Evolutionary conservation across 1,140 invertebrate species (phyloP).

Genomic region (Asobara japonica): DNA sequence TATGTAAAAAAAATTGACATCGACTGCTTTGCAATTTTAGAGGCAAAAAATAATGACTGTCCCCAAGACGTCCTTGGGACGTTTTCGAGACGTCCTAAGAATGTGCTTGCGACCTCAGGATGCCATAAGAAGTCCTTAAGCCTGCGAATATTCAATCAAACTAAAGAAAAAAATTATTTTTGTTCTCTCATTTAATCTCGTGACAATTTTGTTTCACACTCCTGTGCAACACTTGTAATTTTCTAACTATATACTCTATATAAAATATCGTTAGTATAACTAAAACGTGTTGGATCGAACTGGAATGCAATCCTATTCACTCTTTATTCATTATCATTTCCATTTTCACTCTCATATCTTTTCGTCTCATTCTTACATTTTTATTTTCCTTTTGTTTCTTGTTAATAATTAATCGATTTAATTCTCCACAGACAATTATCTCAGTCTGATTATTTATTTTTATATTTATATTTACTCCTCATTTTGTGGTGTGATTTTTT

Average conservation of each 20-base stretch:
- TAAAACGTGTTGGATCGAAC: slow-evolving; percentile 65
- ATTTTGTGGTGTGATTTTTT: not conserved
- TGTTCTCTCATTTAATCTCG: slow-evolving; percentile 8
- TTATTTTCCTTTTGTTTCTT: slow-evolving; percentile 38
- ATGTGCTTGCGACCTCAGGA: too few relatives aligned
- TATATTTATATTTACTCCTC: slow-evolving; percentile 15
- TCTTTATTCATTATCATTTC: slow-evolving; percentile 47
- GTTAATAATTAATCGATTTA: slow-evolving; percentile 38
- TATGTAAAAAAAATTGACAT: too few relatives aligned
- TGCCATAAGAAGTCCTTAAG: too few relatives aligned
- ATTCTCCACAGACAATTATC: slow-evolving; percentile 53
- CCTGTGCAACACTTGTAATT: slow-evolving; percentile 62
- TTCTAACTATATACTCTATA: slow-evolving; percentile 68
- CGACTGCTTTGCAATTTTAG: too few relatives aligned
- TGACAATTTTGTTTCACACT: slow-evolving; percentile 14
- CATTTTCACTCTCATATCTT: slow-evolving; percentile 43
- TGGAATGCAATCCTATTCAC: slow-evolving; percentile 66
- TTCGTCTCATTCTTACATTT: slow-evolving; percentile 33
- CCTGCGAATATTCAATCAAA: too few relatives aligned
- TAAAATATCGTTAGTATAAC: slow-evolving; percentile 68
- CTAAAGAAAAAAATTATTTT: too few relatives aligned
- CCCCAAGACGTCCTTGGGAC: too few relatives aligned
- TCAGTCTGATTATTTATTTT: slow-evolving; percentile 19
- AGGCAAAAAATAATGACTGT: too few relatives aligned
- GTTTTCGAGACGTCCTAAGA: too few relatives aligned